Percentiles rank a stretch among this genome's conserved stretches.
Conservation (phyloP, 2,113 vertebrate species). For the Pipa parva region DNA sequence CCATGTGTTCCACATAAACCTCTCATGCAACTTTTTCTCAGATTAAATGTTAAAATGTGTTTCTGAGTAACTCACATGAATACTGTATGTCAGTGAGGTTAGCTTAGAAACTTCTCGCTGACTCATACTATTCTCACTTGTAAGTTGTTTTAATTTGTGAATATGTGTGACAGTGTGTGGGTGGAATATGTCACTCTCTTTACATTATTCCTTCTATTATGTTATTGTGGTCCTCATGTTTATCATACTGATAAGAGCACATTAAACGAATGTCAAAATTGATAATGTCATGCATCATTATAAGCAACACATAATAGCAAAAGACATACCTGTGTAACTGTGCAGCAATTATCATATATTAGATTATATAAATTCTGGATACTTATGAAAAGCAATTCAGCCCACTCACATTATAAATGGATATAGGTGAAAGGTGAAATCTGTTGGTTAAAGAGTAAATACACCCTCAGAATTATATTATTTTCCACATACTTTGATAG, state of each 20-base stretch:
- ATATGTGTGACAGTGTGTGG: neutral
- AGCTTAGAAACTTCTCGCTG: neutral
- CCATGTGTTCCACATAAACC: too few species aligned
- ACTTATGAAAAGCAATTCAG: too few species aligned
- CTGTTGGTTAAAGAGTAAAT: too few species aligned
- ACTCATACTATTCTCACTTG: neutral
- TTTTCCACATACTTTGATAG: too few species aligned
- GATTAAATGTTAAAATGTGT: too few species aligned
- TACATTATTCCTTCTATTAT: neutral
- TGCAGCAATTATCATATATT: too few species aligned
- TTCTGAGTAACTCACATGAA: too few species aligned
- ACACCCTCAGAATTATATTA: too few species aligned
- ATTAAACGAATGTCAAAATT: neutral
- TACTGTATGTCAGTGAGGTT: neutral
- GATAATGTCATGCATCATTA: neutral
- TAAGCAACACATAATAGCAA: neutral
- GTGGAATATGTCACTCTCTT: neutral
- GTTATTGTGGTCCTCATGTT: neutral
- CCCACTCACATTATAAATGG: too few species aligned
- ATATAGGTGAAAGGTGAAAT: too few species aligned
- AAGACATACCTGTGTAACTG: neutral
- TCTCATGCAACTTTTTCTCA: too few species aligned
- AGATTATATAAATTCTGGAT: too few species aligned
- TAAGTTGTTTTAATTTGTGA: neutral
- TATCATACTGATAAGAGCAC: neutral